A percentile compares a stretch with the other conserved stretches of the same genome.
Evolutionary conservation across 2,797 vertebrate genomes (phyloP).

Genomic region (Ispidina picta): DNA sequence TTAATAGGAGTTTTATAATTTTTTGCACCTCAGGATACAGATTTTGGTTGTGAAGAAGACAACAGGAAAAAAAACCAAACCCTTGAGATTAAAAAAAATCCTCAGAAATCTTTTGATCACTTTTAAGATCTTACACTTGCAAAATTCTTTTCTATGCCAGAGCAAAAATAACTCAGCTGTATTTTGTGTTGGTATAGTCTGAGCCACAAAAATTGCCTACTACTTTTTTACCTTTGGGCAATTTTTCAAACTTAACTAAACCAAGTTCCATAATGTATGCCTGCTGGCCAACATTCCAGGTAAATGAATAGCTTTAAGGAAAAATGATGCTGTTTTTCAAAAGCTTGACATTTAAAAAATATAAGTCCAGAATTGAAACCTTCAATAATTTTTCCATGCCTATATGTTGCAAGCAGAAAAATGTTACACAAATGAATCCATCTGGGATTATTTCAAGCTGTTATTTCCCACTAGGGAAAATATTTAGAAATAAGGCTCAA

Average conservation of each 20-base stretch:
- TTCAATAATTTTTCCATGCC: constrained; percentile 81
- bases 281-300: constrained; percentile 82
- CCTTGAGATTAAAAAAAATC: not conserved
- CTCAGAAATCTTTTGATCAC: constrained; percentile 13
- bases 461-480: constrained; percentile 86
- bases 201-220: constrained; percentile 73
- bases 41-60: constrained; percentile 1
- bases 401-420: constrained; percentile 80
- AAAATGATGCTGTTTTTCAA: constrained; percentile 82
- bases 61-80: not conserved
- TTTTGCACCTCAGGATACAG: not conserved
- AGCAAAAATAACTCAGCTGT: constrained; percentile 40
- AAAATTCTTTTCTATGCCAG: constrained; percentile 25
- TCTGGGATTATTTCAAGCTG: constrained; percentile 86
- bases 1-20: not conserved
- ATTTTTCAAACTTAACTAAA: constrained; percentile 80
- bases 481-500: constrained; percentile 80
- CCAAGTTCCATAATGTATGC: constrained; percentile 78
- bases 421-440: constrained; percentile 83
- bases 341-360: constrained; percentile 81
- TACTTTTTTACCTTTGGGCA: constrained; percentile 71
- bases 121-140: constrained; percentile 24
- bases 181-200: constrained; percentile 66
- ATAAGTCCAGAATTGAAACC: constrained; percentile 80
- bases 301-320: constrained; percentile 83